Conservation (phyloP, 1,140 invertebrate species). For the Drosophila sproati region DNA sequence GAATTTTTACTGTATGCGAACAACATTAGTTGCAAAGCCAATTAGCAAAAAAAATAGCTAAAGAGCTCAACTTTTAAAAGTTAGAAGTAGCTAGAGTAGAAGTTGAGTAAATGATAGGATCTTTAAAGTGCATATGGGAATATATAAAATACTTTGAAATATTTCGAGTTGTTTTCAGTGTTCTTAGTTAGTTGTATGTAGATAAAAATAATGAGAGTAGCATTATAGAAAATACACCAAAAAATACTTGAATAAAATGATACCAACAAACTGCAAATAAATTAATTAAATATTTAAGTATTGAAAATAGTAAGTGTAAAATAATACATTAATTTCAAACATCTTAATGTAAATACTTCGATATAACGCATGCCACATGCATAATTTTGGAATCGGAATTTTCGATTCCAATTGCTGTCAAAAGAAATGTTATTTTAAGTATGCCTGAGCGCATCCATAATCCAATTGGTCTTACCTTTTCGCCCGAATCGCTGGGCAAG, state of each 20-base stretch:
- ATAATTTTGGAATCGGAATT: background rate
- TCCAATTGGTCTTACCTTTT: conserved; percentile 89
- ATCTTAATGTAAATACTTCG: background rate
- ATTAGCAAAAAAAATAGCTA: conserved; percentile 10
- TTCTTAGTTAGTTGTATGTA: conserved; percentile 47
- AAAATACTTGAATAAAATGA: conserved; percentile 18
- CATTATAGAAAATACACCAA: conserved; percentile 5
- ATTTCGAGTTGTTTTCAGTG: conserved; percentile 39
- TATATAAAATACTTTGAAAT: conserved; percentile 29
- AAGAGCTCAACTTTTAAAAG: conserved; percentile 67
- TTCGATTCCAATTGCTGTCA: background rate
- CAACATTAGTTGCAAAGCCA: conserved; percentile 38
- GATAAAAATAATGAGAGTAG: conserved; percentile 20
- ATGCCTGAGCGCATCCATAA: background rate
- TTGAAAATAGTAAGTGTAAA: no score
- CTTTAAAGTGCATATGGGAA: conserved; percentile 53
- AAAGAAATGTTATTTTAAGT: conserved; percentile 5
- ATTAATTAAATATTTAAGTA: background rate
- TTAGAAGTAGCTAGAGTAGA: conserved; percentile 34
- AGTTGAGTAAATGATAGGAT: conserved; percentile 52
- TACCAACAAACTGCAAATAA: conserved; percentile 1
- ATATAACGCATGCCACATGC: conserved; percentile 21
- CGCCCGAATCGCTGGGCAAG: conserved; percentile 97
- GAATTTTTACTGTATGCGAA: conserved; percentile 11
- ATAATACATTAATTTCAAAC: background rate